These are phyloP conservation scores for Eristalis pertinax DNA, from an alignment of 2,888 invertebrate species.

Conservation along the genomic window DNA sequence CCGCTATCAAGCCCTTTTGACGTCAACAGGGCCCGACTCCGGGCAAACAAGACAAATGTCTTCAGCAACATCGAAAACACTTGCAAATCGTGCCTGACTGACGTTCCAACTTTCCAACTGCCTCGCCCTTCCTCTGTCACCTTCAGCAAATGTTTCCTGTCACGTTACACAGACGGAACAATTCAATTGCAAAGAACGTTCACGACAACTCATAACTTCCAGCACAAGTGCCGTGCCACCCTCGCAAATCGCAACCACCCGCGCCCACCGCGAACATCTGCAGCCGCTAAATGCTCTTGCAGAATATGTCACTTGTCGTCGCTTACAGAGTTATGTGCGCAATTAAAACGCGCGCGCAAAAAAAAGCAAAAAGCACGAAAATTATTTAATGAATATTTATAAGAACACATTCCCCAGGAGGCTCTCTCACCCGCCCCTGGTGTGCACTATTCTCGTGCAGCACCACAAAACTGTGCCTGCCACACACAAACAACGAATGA, in stretches of 20 bases:
- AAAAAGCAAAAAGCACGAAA: neutral
- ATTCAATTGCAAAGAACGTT: conserved; percentile 27
- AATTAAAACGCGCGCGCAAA: conserved; percentile 34
- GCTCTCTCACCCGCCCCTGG: conserved; percentile 22
- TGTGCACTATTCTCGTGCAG: conserved; percentile 53
- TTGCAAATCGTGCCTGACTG: neutral
- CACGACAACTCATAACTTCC: conserved; percentile 20
- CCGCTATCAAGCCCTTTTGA: neutral
- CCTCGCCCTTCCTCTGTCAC: neutral
- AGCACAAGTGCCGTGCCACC: neutral
- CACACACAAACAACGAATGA: neutral
- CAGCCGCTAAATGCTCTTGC: neutral
- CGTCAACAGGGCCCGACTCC: neutral
- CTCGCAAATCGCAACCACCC: neutral
- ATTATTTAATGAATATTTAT: conserved; percentile 55
- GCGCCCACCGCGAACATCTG: neutral
- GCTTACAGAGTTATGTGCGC: conserved; percentile 20
- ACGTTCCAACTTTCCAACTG: neutral
- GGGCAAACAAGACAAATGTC: neutral
- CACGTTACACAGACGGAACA: conserved; percentile 43
- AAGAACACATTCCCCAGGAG: conserved; percentile 45
- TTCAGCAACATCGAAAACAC: neutral
- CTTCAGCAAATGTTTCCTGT: conserved; percentile 6
- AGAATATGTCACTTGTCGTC: conserved; percentile 29
- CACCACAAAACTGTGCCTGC: conserved; percentile 31